Evolutionary conservation across 2,113 vertebrate species (phyloP), one percentile per base, ranked within the genome.

Genomic region (Peromyscus leucopus): DNA sequence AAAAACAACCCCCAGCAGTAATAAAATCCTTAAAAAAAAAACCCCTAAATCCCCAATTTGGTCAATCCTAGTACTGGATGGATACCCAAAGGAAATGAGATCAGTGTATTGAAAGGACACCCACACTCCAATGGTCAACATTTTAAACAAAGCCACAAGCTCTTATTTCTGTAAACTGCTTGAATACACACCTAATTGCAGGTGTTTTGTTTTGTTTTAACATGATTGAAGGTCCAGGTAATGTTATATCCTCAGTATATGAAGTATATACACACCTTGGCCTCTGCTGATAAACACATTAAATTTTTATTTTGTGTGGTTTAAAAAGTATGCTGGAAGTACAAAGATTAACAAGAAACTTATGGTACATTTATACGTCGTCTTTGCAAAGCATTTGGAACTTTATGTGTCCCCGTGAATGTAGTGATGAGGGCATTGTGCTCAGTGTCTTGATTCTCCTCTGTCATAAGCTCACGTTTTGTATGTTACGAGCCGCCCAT

Each of bases 301-400:
- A 36, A 92, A 42, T 13, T 89, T 83, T 95, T 86, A 26, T 89
- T 72, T 95, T 83, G 28, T 93, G 48, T 94, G 78, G 42, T 72
- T 76, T 97, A 83, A 94, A 72, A 91, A 91, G 89, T 90, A 76
- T 39, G 91, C 63, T 31, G 13, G 51, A 65, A 91, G 31, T 48
- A 63, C 16, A 84, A 79, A 80, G 15, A 84, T 84, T 94, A 71
- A 26, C 51, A 91, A 87, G 76, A n/a, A 94, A 94, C 57, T 74
- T 91, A 21, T 55, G 74, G 13, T 61, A n/a, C n/a, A 71, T 78
- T 84, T 93, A 67, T 51, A 16, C 33, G 17, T 65, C 33, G 12
- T 59, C 39, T 74, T 88, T 88, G 42, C 84, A 89, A 95, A 74
- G 78, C 67, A 85, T 93, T 39, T 61, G 74, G 31, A 13, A 8